Evolutionary conservation across 2,113 vertebrate genomes (phyloP), one percentile per base, ranked within the genome.

Genomic region (Apodemus sylvaticus): DNA sequence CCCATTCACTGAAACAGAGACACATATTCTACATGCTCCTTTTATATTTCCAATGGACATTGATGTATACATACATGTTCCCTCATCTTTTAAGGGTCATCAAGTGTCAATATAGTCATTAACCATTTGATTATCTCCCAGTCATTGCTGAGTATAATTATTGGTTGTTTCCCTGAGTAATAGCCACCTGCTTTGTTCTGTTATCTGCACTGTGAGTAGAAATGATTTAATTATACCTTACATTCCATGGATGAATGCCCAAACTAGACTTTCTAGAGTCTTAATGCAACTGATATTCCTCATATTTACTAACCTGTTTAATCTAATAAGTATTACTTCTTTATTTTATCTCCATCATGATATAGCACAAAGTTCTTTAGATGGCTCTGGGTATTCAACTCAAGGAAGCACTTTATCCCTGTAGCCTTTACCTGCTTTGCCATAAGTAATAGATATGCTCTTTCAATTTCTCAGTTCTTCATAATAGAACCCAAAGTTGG

Each of bases 81-180:
- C 3, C 48, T 83, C 11, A 10, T 16, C 1, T 31, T 88, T 7
- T n/a, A 66, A 58, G 2, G 1, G 19, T 3, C 20, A 5, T 7
- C 11, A 60, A 90, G 1, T 1, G 29, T 39, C 16, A 2, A 1
- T 71, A 3, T 4, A n/a, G 19, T 16, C 39, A 17, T 4, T 24
- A 64, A 55, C 48, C 42, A 78, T 48, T 45, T 60, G 22, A 42
- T 1, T 53, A 12, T 83, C 7, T 70, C 29, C 12, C 7, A 22
- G 29, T 76, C 5, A 20, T 7, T 9, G 45, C 68, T 5, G 24
- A 85, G 36, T 53, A 3, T 2, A 3, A 2, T 42, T 88, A 24
- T 9, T 82, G 11, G 12, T 83, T 22, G 19, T 22, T 42, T 88
- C 90, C 7, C 34, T 36, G 3, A 2, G 34, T 36, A 70, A 14